Base-by-base conservation (phyloP, 2,888 invertebrate species). In the Cephus nigrinus region DNA sequence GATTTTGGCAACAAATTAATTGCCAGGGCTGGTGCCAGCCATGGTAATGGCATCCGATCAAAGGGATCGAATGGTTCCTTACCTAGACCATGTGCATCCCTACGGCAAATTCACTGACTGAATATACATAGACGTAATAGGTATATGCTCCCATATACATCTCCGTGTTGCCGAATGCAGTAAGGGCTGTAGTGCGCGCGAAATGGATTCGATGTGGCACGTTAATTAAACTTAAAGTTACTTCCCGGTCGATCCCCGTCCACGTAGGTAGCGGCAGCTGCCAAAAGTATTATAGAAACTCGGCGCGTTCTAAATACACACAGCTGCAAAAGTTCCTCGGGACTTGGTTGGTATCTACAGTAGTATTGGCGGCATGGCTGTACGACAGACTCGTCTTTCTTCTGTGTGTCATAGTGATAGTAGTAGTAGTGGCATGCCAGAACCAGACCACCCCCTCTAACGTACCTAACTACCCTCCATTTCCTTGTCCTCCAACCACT, bases 141-240 rank as follows among this genome's bases (percentile, higher is more conserved):
- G 55, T 55, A 55, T 55, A 55, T 23, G 23, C 23, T 9, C 9
- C 55, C 55, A 23, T 55, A 55, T 23, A 55, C 55, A 55, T 55
- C 23, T 23, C 55, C 23, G 9, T 23, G 55, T 23, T 23, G 23
- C 55, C 55, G 55, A 55, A 55, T 55, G 55, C 55, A 23, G 55
- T 55, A 55, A 55, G 55, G 55, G 55, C 55, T 55, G 55, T 55
- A 55, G 55, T 55, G 55, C 23, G 23, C 55, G 55, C 55, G 55
- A 55, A 55, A 55, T 84, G 80, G 82, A 87, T 88, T 84, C 88
- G 84, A 86, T 81, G 85, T 86, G 88, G 87, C 87, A 88, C 88
- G 85, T 89, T 89, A 89, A 90, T 90, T 89, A 88, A 90, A 90
- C 86, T 89, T 86, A 86, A 89, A 88, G 85, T 88, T 87, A 86